phyloP scores from a whole-genome alignment of 2,888 invertebrate genomes.

The Pandemis heparana region DNA sequence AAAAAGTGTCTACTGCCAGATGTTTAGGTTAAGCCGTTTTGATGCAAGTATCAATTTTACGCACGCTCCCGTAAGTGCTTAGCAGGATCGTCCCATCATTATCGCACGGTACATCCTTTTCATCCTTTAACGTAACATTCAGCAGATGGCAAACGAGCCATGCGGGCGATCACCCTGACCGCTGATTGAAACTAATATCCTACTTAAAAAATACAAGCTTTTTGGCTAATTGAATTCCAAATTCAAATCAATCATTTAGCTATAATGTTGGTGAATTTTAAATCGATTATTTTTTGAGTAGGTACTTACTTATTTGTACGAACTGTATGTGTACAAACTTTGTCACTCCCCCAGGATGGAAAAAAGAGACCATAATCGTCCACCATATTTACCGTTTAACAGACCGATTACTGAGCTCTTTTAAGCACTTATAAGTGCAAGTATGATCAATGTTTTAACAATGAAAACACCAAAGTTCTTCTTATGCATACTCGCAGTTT shows the following conservation, averaged over 20 bases:
- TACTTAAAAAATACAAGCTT: not conserved
- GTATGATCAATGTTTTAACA: not conserved
- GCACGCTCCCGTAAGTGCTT: not conserved
- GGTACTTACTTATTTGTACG: not conserved
- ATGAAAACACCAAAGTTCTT: not conserved
- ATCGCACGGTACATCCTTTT: conserved; percentile 8
- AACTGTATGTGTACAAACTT: not conserved
- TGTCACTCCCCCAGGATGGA: not conserved
- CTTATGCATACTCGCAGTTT: not conserved
- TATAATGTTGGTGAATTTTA: no score
- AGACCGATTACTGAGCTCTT: no score
- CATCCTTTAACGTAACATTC: not conserved
- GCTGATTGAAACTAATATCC: conserved; percentile 34
- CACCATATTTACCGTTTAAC: no score
- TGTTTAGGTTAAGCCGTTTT: conserved; percentile 27
- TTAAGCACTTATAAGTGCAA: no score
- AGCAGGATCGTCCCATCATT: conserved; percentile 11
- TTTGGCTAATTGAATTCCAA: no score
- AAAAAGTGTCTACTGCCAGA: conserved; percentile 27
- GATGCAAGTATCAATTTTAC: conserved; percentile 1
- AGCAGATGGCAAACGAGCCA: conserved; percentile 37
- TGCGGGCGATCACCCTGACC: conserved; percentile 24
- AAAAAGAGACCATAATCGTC: no score
- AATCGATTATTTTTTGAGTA: no score
- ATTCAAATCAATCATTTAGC: no score